These are phyloP conservation scores for Thryonomys swinderianus DNA, from an alignment of 2,113 vertebrate genomes.

Conservation along the genomic window DNA sequence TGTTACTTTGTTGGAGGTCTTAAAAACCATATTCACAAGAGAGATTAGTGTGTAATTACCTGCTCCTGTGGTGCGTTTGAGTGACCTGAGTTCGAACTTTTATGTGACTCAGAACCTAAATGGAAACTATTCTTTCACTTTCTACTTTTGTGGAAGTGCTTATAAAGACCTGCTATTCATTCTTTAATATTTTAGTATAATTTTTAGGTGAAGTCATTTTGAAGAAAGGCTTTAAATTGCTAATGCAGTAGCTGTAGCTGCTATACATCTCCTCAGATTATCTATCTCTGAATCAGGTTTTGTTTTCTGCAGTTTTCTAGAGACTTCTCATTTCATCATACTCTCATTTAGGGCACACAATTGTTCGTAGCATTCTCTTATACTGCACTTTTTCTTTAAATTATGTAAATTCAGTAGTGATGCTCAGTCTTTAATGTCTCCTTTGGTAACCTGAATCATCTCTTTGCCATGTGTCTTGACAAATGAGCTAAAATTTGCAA, in stretches of 20 bases:
- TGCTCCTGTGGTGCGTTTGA: not conserved
- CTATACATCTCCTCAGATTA: not conserved
- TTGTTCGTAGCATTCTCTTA: not conserved
- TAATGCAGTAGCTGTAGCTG: not conserved
- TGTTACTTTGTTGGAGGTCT: not conserved
- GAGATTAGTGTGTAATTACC: not conserved
- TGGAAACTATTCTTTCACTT: not conserved
- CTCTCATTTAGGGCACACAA: not conserved
- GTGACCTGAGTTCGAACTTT: not conserved
- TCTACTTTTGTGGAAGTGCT: not conserved
- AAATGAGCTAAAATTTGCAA: not conserved
- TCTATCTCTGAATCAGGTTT: not conserved
- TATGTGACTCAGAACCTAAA: not conserved
- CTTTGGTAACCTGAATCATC: not conserved
- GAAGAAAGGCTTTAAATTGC: not conserved
- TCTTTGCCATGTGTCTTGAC: not conserved
- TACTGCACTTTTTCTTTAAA: not conserved
- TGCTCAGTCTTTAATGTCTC: not conserved
- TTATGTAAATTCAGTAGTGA: not conserved
- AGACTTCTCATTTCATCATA: not conserved
- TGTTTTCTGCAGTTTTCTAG: not conserved
- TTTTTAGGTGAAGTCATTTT: not conserved
- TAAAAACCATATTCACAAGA: not conserved
- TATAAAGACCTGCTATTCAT: not conserved
- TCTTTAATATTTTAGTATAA: not conserved